Base-by-base conservation (phyloP, 1,140 invertebrate genomes). In the Pararge aegeria region DNA sequence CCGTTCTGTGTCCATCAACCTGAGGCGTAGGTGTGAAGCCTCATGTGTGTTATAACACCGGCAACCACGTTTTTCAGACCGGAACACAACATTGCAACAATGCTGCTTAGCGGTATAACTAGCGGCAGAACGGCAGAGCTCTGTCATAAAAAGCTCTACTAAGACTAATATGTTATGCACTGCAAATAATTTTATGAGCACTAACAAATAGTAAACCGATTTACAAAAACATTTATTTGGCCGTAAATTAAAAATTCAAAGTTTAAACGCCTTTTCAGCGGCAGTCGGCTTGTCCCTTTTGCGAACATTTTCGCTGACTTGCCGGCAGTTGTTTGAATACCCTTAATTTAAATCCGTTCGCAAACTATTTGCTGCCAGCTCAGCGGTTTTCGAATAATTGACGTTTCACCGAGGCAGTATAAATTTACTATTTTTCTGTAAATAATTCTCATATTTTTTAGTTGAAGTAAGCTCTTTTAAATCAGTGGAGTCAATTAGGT, bases 361-460 rank as follows among this genome's bases (percentile, higher is more conserved):
- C 55, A 58, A 69, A 69, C 66, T 57, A 65, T 66, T 65, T 61
- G 63, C 57, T 51, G 58, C 51, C 59, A 46, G 55, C 51, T 71
- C 63, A 64, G 60, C 60, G 37, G 42, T 15, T 54, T 13, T n/a
- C 30, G 50, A 52, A 53, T 66, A 66, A 66, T 66, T 66, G 64
- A 61, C 62, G 56, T 16, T 30, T 15, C 21, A 18, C 20, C 27
- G 49, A 52, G 24, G 49, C 37, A 34, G 24, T 24, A 30, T 51
- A 30, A 12, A 19, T 59, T 46, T 20, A 34, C 13, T 50, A 24
- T 44, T 27, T 50, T 44, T 53, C 37, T 20, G 6, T 51, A 42
- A 34, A 34, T 34, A 34, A 34, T 12, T 2, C 30, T 12, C 30
- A 12, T 12, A 3, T 27, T 24, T 24, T 49, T 49, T 13, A 5